Conservation (phyloP, 2,797 vertebrate genomes). For the Rhadinocentrus ornatus region DNA sequence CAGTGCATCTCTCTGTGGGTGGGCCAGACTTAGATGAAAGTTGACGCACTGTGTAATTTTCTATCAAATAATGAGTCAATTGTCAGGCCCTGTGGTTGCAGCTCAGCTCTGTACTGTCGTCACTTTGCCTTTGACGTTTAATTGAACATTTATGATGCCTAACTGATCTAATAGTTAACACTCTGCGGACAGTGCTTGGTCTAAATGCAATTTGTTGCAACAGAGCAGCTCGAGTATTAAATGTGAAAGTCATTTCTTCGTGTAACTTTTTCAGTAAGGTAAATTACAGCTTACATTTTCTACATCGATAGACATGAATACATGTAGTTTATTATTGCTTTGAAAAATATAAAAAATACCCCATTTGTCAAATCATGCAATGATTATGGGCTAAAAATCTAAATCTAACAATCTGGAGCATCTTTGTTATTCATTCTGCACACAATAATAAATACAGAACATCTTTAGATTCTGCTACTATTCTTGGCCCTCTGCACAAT, state of each 20-base stretch:
- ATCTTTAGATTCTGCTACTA: not conserved
- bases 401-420: not conserved
- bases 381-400: not conserved
- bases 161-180: not conserved
- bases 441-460: not conserved
- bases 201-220: not conserved
- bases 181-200: not conserved
- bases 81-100: constrained; percentile 20
- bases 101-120: constrained; percentile 26
- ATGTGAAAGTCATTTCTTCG: not conserved
- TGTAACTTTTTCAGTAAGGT: not conserved
- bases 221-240: not conserved
- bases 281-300: not conserved
- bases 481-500: not conserved
- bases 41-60: constrained; percentile 60
- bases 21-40: constrained; percentile 46
- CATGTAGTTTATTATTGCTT: not conserved
- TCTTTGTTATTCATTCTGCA: not conserved
- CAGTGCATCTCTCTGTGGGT: constrained; percentile 31
- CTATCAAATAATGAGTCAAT: constrained; percentile 50
- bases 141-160: constrained; percentile 14
- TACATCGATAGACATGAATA: not conserved
- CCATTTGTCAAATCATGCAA: not conserved
- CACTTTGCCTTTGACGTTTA: constrained; percentile 13
- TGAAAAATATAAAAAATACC: not conserved